These are phyloP conservation scores for Bubo blakistoni DNA, from an alignment of 2,113 vertebrate species.

Conservation along the genomic window DNA sequence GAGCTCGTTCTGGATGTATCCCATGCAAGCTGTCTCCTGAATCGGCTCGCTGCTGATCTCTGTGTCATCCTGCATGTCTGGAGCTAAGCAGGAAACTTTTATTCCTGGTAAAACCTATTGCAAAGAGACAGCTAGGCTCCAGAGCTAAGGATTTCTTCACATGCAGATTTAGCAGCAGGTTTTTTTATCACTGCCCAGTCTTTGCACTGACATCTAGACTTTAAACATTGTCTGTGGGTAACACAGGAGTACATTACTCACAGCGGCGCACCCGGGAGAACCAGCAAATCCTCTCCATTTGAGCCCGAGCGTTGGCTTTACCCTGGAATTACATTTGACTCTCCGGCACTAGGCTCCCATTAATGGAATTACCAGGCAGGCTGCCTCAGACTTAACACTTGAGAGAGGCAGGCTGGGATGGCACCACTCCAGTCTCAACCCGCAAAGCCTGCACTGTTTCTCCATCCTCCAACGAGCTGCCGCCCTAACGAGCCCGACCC, in stretches of 20 bases:
- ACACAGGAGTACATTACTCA: neutral
- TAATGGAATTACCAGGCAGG: slow-evolving; percentile 53
- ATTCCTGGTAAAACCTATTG: neutral
- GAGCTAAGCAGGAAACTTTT: neutral
- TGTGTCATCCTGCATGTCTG: neutral
- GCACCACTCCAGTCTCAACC: neutral
- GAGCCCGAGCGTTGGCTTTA: neutral
- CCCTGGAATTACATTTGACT: slow-evolving; percentile 19
- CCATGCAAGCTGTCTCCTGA: neutral
- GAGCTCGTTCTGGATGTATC: neutral
- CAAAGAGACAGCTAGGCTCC: neutral
- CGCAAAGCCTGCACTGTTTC: neutral
- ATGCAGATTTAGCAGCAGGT: neutral
- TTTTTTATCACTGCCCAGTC: neutral
- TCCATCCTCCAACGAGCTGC: neutral
- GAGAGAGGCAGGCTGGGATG: neutral
- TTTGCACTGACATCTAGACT: neutral
- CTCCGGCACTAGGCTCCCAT: neutral
- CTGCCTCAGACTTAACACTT: slow-evolving; percentile 36
- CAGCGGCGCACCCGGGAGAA: neutral
- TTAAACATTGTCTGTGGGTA: neutral
- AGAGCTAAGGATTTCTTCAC: neutral
- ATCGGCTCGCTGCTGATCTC: neutral
- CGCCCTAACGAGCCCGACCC: neutral
- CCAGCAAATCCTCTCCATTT: neutral